Percentiles rank a stretch among this genome's conserved stretches.
These are phyloP conservation scores for Linurgus olivaceus DNA, from an alignment of 2,797 vertebrate species.

Conservation along the genomic window DNA sequence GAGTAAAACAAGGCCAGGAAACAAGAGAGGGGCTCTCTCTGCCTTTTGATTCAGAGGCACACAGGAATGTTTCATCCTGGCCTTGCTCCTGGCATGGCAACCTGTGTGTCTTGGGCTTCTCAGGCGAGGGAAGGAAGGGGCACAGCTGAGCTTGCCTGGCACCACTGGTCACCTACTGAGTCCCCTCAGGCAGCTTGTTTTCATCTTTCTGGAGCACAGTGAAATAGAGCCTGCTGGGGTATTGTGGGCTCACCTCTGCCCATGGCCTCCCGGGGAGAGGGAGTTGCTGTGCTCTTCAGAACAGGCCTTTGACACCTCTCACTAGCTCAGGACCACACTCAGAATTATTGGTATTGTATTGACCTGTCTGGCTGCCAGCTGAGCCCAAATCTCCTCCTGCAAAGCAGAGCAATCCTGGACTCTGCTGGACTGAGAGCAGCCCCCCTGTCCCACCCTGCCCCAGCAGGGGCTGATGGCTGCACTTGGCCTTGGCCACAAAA, in stretches of 20 bases:
- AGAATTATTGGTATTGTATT: neutral
- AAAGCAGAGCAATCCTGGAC: neutral
- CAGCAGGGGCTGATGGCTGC: neutral
- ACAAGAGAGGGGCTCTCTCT: neutral
- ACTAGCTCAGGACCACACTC: accelerated
- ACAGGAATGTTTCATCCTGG: neutral
- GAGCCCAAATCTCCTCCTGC: neutral
- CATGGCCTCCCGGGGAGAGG: neutral
- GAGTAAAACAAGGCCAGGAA: neutral
- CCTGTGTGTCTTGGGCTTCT: neutral
- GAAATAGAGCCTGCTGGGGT: neutral
- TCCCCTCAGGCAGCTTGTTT: neutral
- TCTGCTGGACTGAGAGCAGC: neutral
- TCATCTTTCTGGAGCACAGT: neutral
- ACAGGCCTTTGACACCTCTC: neutral
- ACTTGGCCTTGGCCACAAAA: neutral
- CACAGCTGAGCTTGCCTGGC: neutral
- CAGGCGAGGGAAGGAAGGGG: accelerated
- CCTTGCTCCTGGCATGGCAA: neutral
- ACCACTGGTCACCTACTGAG: neutral
- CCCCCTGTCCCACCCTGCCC: accelerated
- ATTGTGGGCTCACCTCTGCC: neutral
- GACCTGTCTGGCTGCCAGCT: neutral
- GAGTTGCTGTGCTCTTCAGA: neutral
- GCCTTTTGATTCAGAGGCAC: neutral